phyloP scores from a whole-genome alignment of 2,888 invertebrate genomes.

The Acrocyrtus sp. region DNA sequence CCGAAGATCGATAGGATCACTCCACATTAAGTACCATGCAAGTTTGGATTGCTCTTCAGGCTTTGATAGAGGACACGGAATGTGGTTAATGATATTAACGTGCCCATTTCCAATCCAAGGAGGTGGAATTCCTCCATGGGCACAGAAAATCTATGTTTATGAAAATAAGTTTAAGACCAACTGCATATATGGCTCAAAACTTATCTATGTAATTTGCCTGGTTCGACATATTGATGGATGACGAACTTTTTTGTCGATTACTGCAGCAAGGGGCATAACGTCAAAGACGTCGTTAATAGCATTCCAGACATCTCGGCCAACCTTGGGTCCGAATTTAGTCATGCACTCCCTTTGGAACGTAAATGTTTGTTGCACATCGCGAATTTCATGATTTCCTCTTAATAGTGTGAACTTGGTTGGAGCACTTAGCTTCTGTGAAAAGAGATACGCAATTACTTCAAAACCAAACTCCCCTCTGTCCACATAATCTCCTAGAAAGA shows the following conservation, averaged over 20 bases:
- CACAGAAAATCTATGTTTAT: conserved; percentile 75
- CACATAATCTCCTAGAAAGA: conserved; percentile 82
- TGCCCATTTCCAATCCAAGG: conserved; percentile 74
- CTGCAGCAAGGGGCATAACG: conserved; percentile 77
- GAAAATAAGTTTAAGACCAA: conserved; percentile 4
- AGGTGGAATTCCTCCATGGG: conserved; percentile 82
- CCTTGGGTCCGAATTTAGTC: conserved; percentile 74
- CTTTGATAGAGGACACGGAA: conserved; percentile 74
- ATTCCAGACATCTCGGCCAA: conserved; percentile 76
- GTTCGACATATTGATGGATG: conserved; percentile 51
- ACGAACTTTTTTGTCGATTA: conserved; percentile 79
- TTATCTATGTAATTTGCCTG: no score
- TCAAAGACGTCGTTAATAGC: conserved; percentile 78
- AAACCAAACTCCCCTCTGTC: conserved; percentile 77
- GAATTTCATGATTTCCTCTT: conserved; percentile 81
- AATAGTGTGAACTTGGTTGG: conserved; percentile 74
- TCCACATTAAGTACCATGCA: conserved; percentile 85
- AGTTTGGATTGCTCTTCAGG: conserved; percentile 77
- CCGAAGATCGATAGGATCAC: conserved; percentile 74
- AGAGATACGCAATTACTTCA: conserved; percentile 77
- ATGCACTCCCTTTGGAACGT: conserved; percentile 78
- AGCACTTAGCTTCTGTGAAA: conserved; percentile 76
- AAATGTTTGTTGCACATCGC: conserved; percentile 79
- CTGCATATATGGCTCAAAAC: no score
- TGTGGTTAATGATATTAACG: conserved; percentile 73